Percentiles rank a stretch among this genome's conserved stretches.
phyloP scores from a whole-genome alignment of 2,797 vertebrate species.

The Clarias fuscus region DNA sequence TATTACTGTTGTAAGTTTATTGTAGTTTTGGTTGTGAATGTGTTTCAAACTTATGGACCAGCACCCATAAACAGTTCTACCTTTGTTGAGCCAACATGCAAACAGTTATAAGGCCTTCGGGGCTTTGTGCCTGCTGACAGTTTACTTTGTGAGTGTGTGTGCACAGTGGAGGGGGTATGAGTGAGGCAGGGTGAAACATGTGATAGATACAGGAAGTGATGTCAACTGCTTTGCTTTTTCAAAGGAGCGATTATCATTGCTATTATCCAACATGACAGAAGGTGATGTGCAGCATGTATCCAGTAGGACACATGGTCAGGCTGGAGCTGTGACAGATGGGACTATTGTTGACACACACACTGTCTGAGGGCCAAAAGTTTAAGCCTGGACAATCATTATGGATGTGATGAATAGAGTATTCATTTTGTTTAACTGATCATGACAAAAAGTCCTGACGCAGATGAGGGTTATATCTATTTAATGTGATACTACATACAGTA shows the following conservation, averaged over 20 bases:
- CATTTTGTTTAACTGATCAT: conserved; percentile 26
- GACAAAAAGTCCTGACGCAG: neutral
- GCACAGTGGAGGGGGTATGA: conserved; percentile 50
- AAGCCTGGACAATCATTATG: conserved; percentile 31
- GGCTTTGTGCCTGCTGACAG: conserved; percentile 60
- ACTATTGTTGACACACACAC: conserved; percentile 29
- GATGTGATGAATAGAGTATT: conserved; percentile 3
- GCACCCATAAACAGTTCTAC: conserved; percentile 21
- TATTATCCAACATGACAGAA: conserved; percentile 37
- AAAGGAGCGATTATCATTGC: conserved; percentile 35
- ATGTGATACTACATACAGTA: neutral
- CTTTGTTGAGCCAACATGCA: conserved; percentile 59
- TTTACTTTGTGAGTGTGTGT: conserved; percentile 48
- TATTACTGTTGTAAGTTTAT: neutral
- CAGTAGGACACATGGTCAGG: conserved; percentile 37
- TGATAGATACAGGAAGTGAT: conserved; percentile 62
- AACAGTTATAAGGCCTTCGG: conserved; percentile 69
- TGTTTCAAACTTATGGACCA: neutral
- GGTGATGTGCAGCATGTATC: conserved; percentile 36
- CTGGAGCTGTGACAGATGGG: conserved; percentile 37
- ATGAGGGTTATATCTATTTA: neutral
- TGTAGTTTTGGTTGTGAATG: neutral
- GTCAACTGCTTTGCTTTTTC: conserved; percentile 58
- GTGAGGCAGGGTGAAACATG: conserved; percentile 7
- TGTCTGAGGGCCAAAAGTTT: conserved; percentile 28